These are phyloP conservation scores for Sebastolobus altivelis DNA, from an alignment of 2,797 vertebrate species.

Conservation along the genomic window DNA sequence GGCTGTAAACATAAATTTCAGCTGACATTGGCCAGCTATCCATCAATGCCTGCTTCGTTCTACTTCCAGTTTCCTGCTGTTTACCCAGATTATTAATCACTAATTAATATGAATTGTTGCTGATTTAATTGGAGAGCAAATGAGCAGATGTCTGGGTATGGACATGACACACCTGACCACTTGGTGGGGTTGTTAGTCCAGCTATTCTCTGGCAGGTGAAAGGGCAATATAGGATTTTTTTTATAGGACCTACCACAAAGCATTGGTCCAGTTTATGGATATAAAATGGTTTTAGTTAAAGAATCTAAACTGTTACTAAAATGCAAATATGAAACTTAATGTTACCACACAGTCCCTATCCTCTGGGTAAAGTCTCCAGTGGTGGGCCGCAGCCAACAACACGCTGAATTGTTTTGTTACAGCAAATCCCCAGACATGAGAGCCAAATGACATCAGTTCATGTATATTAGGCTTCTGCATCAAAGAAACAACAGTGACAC, in stretches of 20 bases:
- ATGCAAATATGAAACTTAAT: conserved; percentile 8
- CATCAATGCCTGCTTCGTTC: conserved; percentile 6
- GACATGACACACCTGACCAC: conserved; percentile 79
- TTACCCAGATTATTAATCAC: conserved; percentile 33
- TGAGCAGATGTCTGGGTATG: conserved; percentile 13
- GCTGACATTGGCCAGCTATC: neutral
- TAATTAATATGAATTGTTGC: conserved; percentile 11
- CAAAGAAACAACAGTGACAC: conserved; percentile 52
- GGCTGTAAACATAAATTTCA: neutral
- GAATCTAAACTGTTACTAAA: conserved; percentile 13
- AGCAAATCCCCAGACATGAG: conserved; percentile 45
- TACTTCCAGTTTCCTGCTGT: conserved; percentile 1
- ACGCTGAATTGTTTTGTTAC: conserved; percentile 37
- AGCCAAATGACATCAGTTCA: conserved; percentile 55
- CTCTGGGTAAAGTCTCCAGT: conserved; percentile 13
- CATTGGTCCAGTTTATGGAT: conserved; percentile 2
- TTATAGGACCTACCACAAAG: neutral
- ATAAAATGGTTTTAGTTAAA: conserved; percentile 12
- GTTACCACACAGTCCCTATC: neutral
- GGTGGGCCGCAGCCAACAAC: neutral
- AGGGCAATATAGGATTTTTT: conserved; percentile 57
- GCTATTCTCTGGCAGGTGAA: conserved; percentile 76
- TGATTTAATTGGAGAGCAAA: conserved; percentile 45
- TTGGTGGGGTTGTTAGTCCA: conserved; percentile 83
- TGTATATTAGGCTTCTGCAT: conserved; percentile 57